Evolutionary conservation across 2,113 vertebrate species (phyloP).

Genomic region (Phrynosoma platyrhinos): DNA sequence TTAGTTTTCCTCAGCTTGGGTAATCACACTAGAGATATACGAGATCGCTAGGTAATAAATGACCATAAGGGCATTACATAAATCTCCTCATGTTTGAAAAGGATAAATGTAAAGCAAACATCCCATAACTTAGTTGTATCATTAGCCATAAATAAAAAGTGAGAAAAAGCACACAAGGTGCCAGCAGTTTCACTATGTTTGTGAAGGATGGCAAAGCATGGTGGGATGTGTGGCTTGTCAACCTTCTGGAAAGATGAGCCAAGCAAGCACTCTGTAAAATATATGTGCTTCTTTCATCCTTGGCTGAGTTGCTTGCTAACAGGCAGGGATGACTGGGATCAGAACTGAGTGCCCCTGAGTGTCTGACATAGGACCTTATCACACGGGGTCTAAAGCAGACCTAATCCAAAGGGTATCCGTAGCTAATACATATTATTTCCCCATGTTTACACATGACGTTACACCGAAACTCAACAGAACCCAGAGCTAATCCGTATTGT

Average conservation of each 20-base stretch:
- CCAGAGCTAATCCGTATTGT: too few species aligned
- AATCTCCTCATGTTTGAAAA: slow-evolving; percentile 31
- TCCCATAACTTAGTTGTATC: slow-evolving; percentile 12
- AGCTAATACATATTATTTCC: too few species aligned
- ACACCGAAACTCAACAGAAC: too few species aligned
- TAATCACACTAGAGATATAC: slow-evolving; percentile 12
- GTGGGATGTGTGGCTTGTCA: background rate
- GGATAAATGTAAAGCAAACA: slow-evolving; percentile 35
- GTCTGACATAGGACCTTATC: too few species aligned
- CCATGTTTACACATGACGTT: too few species aligned
- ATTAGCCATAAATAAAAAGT: slow-evolving; percentile 24
- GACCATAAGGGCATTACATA: slow-evolving; percentile 22
- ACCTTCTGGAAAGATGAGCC: background rate
- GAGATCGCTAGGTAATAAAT: slow-evolving; percentile 17
- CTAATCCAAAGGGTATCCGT: too few species aligned
- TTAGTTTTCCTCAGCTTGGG: background rate
- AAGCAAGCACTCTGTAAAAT: background rate
- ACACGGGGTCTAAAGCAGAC: too few species aligned
- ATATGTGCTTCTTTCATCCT: background rate
- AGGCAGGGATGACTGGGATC: too few species aligned
- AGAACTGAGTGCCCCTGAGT: background rate
- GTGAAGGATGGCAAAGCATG: background rate
- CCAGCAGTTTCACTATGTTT: background rate
- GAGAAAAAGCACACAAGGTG: background rate
- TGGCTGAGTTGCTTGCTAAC: background rate